Evolutionary conservation across 2,113 vertebrate genomes (phyloP).

Genomic region (Salminus brasiliensis): DNA sequence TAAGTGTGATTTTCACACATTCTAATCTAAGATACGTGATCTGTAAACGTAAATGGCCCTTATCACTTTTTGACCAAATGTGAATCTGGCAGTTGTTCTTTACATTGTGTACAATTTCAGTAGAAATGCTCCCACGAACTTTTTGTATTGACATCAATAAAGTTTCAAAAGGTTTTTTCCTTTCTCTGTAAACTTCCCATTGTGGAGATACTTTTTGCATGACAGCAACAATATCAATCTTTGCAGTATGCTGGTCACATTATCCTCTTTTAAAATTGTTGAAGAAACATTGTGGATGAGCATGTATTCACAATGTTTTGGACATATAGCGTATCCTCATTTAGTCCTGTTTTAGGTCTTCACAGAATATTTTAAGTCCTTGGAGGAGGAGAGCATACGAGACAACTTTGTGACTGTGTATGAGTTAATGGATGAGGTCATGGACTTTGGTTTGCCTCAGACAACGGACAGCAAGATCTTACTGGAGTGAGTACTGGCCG

Average conservation of each 20-base stretch:
- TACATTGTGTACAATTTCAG: too few relatives aligned
- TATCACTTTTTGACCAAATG: too few relatives aligned
- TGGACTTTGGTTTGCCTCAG: slow-evolving; percentile 84
- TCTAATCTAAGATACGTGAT: neutral
- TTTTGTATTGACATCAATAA: too few relatives aligned
- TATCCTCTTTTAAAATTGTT: too few relatives aligned
- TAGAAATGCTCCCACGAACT: too few relatives aligned
- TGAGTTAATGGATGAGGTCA: slow-evolving; percentile 82
- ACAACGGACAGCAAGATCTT: slow-evolving; percentile 85
- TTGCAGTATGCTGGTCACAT: too few relatives aligned
- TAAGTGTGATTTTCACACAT: slow-evolving; percentile 54
- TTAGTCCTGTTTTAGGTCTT: slow-evolving; percentile 70
- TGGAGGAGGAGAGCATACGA: slow-evolving; percentile 84
- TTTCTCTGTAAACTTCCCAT: too few relatives aligned
- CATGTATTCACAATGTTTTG: neutral
- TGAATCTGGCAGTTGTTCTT: too few relatives aligned
- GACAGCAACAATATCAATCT: too few relatives aligned
- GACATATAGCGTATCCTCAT: too few relatives aligned
- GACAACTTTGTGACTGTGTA: slow-evolving; percentile 85
- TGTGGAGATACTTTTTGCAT: too few relatives aligned
- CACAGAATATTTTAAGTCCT: slow-evolving; percentile 80
- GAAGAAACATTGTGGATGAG: neutral
- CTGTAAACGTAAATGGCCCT: neutral
- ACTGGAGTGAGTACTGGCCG: slow-evolving; percentile 77
- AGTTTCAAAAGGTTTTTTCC: too few relatives aligned